These are phyloP conservation scores for Acanthosoma haemorrhoidale DNA, from an alignment of 2,888 invertebrate genomes.

Conservation along the genomic window DNA sequence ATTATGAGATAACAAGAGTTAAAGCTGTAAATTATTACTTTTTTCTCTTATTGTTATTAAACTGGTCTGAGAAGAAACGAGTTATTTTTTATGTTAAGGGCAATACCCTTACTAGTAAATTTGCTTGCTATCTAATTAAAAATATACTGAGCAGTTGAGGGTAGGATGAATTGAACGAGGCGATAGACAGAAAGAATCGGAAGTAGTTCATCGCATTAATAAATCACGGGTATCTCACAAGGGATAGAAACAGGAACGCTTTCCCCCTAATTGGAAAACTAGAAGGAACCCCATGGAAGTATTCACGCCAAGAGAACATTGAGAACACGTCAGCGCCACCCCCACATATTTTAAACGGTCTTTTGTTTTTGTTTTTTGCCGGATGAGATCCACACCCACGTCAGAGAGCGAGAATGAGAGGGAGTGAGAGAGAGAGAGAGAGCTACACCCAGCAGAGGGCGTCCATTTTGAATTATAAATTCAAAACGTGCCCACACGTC, in stretches of 20 bases:
- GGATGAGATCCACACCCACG: constrained; percentile 12
- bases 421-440: not conserved
- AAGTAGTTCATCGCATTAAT: not conserved
- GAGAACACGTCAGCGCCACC: not conserved
- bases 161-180: no score
- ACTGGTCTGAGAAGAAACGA: no score
- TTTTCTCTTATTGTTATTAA: no score
- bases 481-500: constrained; percentile 26
- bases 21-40: no score
- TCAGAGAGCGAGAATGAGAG: no score
- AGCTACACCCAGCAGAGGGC: not conserved
- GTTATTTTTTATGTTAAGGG: no score
- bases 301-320: not conserved
- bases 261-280: constrained; percentile 7
- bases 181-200: not conserved
- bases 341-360: not conserved
- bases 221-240: not conserved
- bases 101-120: no score
- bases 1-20: no score
- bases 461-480: constrained; percentile 26
- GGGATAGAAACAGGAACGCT: not conserved
- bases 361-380: not conserved
- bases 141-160: no score
- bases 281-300: not conserved
- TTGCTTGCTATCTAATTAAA: no score